Percentiles rank a stretch among this genome's conserved stretches.
Evolutionary conservation across 2,797 vertebrate species (phyloP).

Genomic region (Meda fulgida): DNA sequence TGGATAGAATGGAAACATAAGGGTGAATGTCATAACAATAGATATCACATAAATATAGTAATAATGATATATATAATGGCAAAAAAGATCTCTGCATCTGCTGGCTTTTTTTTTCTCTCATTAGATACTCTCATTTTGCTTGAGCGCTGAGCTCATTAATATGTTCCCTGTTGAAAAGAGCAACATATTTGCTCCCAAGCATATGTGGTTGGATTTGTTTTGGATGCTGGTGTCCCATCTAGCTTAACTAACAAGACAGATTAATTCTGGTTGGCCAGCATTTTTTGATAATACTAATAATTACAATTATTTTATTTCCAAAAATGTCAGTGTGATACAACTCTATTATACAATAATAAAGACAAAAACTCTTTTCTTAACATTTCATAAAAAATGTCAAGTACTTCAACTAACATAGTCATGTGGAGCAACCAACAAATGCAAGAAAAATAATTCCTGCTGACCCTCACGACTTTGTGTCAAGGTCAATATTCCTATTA

Average conservation of each 20-base stretch:
- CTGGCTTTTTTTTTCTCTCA: background rate
- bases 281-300: background rate
- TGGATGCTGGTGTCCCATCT: background rate
- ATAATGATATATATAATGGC: conserved; percentile 3
- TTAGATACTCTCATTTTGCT: conserved; percentile 5
- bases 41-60: conserved; percentile 16
- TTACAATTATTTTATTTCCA: background rate
- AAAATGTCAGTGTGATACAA: background rate
- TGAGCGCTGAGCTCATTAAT: background rate
- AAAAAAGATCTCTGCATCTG: conserved; percentile 8
- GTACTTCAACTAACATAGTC: background rate
- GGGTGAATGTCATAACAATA: conserved; percentile 28
- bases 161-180: conserved; percentile 1
- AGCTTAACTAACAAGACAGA: background rate
- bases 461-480: background rate
- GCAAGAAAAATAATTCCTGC: background rate
- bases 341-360: background rate
- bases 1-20: conserved; percentile 21
- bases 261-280: too few species aligned
- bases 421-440: background rate
- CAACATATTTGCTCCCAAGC: background rate
- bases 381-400: background rate
- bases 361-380: background rate
- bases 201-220: background rate
- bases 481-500: background rate